Conservation (phyloP, 2,113 vertebrate species). For the Trogon surrucura region DNA sequence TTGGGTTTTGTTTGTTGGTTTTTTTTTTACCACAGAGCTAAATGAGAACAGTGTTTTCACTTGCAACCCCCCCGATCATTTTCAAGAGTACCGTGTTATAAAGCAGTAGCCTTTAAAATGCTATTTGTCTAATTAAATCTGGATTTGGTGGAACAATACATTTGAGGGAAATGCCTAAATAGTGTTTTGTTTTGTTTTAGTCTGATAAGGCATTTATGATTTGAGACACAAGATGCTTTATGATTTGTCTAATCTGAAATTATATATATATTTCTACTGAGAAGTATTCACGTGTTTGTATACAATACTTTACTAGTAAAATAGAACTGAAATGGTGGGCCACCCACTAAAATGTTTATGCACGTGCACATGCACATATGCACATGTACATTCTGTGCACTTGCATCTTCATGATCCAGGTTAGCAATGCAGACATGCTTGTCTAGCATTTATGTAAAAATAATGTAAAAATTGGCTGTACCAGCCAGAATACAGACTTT, state of each 20-base stretch:
- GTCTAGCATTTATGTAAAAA: conserved; percentile 79
- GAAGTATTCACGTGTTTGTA: conserved; percentile 45
- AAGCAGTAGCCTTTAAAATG: conserved; percentile 61
- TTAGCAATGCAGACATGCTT: conserved; percentile 71
- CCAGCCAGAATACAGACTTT: conserved; percentile 61
- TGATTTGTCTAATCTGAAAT: conserved; percentile 17
- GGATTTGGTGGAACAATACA: conserved; percentile 40
- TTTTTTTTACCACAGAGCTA: conserved; percentile 54
- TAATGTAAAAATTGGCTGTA: conserved; percentile 72
- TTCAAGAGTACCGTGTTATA: conserved; percentile 51
- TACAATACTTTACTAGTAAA: conserved; percentile 61
- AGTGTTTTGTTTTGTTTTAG: conserved; percentile 9
- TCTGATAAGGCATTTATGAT: conserved; percentile 23
- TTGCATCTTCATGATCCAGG: conserved; percentile 58
- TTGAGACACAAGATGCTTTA: conserved; percentile 16
- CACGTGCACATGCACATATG: conserved; percentile 11
- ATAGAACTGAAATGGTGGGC: conserved; percentile 44
- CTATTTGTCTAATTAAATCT: conserved; percentile 72
- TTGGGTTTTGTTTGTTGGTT: background rate
- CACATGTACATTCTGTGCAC: conserved; percentile 29
- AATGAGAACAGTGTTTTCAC: conserved; percentile 62
- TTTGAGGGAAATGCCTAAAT: conserved; percentile 14
- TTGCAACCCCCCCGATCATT: conserved; percentile 57
- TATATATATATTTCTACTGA: background rate
- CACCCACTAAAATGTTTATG: conserved; percentile 49